Evolutionary conservation across 2,888 invertebrate species (phyloP).

Genomic region (Balanococcus diminutus): DNA sequence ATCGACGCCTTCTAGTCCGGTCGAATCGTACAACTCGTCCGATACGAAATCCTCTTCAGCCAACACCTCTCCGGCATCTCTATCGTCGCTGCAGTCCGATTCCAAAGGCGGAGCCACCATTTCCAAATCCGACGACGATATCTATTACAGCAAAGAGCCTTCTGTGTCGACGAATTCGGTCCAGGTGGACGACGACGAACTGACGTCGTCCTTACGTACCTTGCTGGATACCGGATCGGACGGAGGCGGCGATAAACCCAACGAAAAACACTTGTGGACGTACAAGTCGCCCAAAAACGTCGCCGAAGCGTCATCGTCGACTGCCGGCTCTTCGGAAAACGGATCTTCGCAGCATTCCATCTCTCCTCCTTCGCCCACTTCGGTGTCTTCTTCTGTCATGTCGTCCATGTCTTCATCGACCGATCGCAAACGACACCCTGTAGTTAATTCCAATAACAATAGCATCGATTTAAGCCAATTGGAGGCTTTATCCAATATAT

Average conservation of each 20-base stretch:
- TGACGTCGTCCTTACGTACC: constrained; percentile 91
- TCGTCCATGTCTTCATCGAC: constrained; percentile 69
- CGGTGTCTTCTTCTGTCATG: constrained; percentile 86
- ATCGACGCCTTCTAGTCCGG: constrained; percentile 56
- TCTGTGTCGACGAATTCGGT: constrained; percentile 74
- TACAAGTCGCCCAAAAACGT: constrained; percentile 77
- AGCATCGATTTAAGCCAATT: constrained; percentile 78
- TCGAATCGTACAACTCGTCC: constrained; percentile 52
- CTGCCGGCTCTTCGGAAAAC: constrained; percentile 53
- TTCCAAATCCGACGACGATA: constrained; percentile 89
- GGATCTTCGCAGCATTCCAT: constrained; percentile 54
- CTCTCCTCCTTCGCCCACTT: constrained; percentile 81
- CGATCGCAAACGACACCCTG: constrained; percentile 65
- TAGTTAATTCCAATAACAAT: constrained; percentile 61
- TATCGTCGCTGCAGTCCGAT: constrained; percentile 7
- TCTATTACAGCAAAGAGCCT: constrained; percentile 65
- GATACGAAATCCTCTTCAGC: constrained; percentile 55
- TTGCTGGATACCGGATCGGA: constrained; percentile 72
- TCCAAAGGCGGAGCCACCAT: constrained; percentile 68
- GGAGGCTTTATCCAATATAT: constrained; percentile 86
- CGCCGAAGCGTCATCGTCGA: constrained; percentile 15
- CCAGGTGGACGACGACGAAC: constrained; percentile 91
- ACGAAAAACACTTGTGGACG: constrained; percentile 84
- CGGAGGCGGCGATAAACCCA: constrained; percentile 75
- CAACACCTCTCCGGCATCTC: constrained; percentile 55